Evolutionary conservation across 2,113 vertebrate species (phyloP).

Genomic region (Falco punctatus): DNA sequence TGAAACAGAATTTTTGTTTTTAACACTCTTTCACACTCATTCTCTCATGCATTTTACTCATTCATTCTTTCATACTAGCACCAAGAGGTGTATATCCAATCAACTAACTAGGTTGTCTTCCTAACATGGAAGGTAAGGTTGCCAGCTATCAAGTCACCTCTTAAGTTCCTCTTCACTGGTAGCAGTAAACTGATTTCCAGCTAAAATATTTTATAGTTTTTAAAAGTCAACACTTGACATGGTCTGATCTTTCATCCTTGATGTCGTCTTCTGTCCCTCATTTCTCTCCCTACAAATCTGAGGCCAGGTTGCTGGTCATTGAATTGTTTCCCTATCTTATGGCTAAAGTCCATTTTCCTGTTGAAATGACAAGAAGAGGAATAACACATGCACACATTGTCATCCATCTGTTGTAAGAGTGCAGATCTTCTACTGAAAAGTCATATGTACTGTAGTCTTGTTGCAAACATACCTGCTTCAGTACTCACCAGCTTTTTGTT

Average conservation of each 20-base stretch:
- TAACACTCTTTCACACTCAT: neutral
- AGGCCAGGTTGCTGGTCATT: neutral
- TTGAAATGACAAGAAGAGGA: neutral
- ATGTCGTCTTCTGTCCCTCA: neutral
- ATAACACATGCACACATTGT: neutral
- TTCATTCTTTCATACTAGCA: neutral
- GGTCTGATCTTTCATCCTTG: neutral
- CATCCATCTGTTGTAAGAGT: neutral
- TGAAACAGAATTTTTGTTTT: neutral
- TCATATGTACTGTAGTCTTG: neutral
- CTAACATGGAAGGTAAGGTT: neutral
- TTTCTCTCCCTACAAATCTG: neutral
- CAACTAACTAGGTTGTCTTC: too few relatives aligned
- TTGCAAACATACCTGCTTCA: neutral
- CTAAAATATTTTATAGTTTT: neutral
- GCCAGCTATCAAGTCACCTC: neutral
- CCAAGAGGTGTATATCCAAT: neutral
- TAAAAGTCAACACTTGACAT: neutral
- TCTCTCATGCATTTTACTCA: neutral
- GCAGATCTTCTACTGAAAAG: neutral
- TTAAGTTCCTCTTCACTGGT: neutral
- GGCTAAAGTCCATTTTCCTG: neutral
- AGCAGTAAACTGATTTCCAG: neutral
- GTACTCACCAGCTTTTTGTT: neutral
- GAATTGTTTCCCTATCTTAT: neutral